phyloP scores from a whole-genome alignment of 2,888 invertebrate genomes.

The Leptura quadrifasciata region DNA sequence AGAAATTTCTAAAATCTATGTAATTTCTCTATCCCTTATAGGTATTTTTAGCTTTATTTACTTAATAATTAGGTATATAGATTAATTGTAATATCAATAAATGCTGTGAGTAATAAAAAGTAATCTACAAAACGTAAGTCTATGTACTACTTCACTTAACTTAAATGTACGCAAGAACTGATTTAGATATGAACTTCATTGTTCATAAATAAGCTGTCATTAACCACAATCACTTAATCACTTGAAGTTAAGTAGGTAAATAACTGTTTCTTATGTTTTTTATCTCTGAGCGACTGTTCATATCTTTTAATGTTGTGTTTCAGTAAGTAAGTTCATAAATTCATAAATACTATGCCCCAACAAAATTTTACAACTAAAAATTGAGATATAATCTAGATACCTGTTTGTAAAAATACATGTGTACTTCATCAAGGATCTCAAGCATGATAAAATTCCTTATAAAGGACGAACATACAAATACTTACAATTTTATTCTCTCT shows the following conservation, averaged over 20 bases:
- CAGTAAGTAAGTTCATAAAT: too few species aligned
- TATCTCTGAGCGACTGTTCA: too few species aligned
- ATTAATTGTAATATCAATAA: not conserved
- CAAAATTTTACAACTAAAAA: too few species aligned
- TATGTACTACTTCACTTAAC: not conserved
- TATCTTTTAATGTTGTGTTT: too few species aligned
- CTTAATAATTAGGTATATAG: not conserved
- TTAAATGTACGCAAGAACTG: not conserved
- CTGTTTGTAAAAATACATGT: too few species aligned
- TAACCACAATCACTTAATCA: not conserved
- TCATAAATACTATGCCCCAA: too few species aligned
- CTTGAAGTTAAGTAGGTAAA: not conserved
- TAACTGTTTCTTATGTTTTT: too few species aligned
- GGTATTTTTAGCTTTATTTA: not conserved
- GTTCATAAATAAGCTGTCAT: not conserved
- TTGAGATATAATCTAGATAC: too few species aligned
- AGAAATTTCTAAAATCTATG: slow-evolving; percentile 10
- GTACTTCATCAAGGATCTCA: too few species aligned
- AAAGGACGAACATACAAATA: too few species aligned
- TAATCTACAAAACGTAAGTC: not conserved
- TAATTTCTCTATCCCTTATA: not conserved
- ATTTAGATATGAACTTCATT: not conserved
- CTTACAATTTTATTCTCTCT: too few species aligned
- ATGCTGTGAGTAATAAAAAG: not conserved
- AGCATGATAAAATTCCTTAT: too few species aligned